Conservation (phyloP, 1,140 invertebrate genomes). For the Chlorops oryzae region DNA sequence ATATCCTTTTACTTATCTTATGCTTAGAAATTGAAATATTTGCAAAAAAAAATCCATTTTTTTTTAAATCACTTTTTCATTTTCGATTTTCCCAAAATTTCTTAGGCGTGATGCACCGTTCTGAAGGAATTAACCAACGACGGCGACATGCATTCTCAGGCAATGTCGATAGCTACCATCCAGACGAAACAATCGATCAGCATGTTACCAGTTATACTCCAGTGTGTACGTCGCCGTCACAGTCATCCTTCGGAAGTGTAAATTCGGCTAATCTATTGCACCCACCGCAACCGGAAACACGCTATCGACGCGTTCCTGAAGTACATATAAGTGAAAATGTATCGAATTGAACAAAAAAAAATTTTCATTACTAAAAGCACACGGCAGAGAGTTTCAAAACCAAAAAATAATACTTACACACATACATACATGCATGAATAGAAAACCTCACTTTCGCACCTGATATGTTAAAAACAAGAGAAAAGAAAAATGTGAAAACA, state of each 20-base stretch:
- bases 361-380: conserved; percentile 1
- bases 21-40: too few relatives aligned
- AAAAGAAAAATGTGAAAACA: too few relatives aligned
- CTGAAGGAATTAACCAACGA: conserved; percentile 10
- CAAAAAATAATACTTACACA: background rate
- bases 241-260: conserved; percentile 16
- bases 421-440: background rate
- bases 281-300: background rate
- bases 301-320: conserved; percentile 8
- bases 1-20: too few relatives aligned
- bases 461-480: too few relatives aligned
- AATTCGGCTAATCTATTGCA: conserved; percentile 6
- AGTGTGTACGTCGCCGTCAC: conserved; percentile 10
- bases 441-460: too few relatives aligned
- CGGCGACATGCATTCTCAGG: background rate
- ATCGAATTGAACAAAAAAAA: background rate
- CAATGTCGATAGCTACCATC: conserved; percentile 12
- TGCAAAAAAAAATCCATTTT: too few relatives aligned
- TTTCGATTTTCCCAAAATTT: background rate
- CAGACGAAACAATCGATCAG: conserved; percentile 15
- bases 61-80: background rate
- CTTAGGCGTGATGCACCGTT: conserved; percentile 15
- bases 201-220: conserved; percentile 12
- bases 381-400: background rate
- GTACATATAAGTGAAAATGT: background rate